Conservation (phyloP, 2,113 vertebrate species). For the Rallus limicola region DNA sequence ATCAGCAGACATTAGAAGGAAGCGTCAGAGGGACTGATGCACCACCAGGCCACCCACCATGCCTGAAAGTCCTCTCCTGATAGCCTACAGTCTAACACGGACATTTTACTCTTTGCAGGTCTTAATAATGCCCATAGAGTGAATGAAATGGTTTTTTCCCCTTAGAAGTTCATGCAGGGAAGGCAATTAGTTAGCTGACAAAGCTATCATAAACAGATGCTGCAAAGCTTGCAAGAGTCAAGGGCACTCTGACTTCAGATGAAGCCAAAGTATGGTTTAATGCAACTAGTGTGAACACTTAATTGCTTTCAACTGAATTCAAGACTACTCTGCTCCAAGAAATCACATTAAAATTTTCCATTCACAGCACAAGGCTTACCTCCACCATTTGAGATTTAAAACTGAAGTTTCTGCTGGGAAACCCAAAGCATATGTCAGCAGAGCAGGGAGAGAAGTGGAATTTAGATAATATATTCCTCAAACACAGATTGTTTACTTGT, state of each 20-base stretch:
- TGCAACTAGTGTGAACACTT: neutral
- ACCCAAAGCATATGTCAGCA: neutral
- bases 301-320: conserved; percentile 7
- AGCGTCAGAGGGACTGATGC: neutral
- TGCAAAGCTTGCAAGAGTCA: neutral
- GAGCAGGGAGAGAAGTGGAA: neutral
- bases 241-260: neutral
- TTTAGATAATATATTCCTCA: neutral
- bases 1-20: neutral
- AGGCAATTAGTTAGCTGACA: neutral
- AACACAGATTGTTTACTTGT: neutral
- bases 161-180: neutral
- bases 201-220: neutral
- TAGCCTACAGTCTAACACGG: neutral
- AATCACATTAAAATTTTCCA: neutral
- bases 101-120: neutral
- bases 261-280: neutral
- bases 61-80: neutral
- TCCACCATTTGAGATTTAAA: neutral
- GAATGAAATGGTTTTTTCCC: neutral
- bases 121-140: neutral
- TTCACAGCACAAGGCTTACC: neutral
- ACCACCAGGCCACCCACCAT: neutral
- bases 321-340: neutral
- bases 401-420: neutral